Percentiles rank a stretch among this genome's conserved stretches.
Evolutionary conservation across 2,113 vertebrate genomes (phyloP).

Genomic region (Odontesthes bonariensis): DNA sequence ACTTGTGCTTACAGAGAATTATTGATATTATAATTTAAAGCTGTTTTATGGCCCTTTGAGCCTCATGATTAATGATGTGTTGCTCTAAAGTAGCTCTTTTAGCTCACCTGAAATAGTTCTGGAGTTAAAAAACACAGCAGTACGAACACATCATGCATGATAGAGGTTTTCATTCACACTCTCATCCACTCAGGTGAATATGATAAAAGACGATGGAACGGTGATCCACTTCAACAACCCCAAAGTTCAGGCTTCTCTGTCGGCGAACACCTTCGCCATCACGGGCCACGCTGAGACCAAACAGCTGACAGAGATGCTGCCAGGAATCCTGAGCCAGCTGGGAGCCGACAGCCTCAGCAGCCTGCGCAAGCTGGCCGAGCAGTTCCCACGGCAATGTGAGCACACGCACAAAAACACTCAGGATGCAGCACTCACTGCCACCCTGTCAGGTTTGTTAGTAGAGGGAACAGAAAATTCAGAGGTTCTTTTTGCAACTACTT

Average conservation of each 20-base stretch:
- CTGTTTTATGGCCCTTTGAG: not conserved
- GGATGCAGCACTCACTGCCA: not conserved
- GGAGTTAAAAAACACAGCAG: no score
- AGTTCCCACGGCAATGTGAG: conserved; percentile 96
- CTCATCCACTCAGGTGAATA: conserved; percentile 89
- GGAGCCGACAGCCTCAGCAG: conserved; percentile 98
- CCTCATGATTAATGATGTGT: not conserved
- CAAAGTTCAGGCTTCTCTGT: conserved; percentile 98
- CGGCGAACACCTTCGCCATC: conserved; percentile 98
- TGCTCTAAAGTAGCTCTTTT: not conserved
- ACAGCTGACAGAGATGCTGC: conserved; percentile 99
- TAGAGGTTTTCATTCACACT: not conserved
- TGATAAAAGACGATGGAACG: conserved; percentile 98
- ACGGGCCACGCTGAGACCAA: conserved; percentile 97
- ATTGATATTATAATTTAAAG: not conserved
- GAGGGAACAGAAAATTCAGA: no score
- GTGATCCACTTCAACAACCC: conserved; percentile 99
- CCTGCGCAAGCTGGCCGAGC: conserved; percentile 98
- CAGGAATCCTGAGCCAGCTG: conserved; percentile 98
- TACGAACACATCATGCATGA: no score
- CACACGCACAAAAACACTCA: not conserved
- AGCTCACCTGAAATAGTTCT: no score
- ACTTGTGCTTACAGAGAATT: not conserved
- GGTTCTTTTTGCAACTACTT: no score
- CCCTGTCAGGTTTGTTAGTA: conserved; percentile 1